These are phyloP conservation scores for Lepidothrix coronata DNA, from an alignment of 2,113 vertebrate species.

Conservation along the genomic window DNA sequence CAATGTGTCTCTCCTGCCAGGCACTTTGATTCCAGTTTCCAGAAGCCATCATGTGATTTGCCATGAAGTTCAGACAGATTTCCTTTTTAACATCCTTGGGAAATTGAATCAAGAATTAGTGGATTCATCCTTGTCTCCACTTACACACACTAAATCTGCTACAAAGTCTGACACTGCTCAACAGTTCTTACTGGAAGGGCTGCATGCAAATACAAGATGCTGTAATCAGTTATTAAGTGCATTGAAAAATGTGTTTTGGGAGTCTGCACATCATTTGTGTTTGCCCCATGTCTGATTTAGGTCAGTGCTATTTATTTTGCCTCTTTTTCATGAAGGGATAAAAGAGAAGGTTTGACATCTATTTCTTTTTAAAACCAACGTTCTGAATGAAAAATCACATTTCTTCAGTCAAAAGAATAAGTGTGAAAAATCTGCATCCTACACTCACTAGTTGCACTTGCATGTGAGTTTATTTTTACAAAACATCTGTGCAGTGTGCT, in stretches of 20 bases:
- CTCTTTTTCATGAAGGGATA: neutral
- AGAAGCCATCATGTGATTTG: neutral
- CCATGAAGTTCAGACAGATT: neutral
- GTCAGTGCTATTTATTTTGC: neutral
- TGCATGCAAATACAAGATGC: neutral
- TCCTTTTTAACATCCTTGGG: neutral
- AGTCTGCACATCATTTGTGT: neutral
- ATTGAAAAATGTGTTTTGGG: neutral
- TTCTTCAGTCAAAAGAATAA: neutral
- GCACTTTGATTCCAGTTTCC: neutral
- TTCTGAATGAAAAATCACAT: neutral
- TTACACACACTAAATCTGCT: conserved; percentile 27
- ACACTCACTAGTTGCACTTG: neutral
- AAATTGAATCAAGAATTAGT: conserved; percentile 34
- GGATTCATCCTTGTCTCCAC: conserved; percentile 14
- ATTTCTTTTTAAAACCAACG: neutral
- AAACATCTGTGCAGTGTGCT: conserved; percentile 51
- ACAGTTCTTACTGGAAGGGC: conserved; percentile 8
- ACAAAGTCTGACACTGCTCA: neutral
- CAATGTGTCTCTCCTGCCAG: neutral
- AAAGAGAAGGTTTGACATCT: neutral
- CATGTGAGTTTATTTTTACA: conserved; percentile 57
- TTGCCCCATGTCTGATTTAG: neutral
- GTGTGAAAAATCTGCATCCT: neutral
- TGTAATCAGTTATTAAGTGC: neutral